These are phyloP conservation scores for Falco berigora DNA, from an alignment of 2,797 vertebrate species.

Conservation along the genomic window DNA sequence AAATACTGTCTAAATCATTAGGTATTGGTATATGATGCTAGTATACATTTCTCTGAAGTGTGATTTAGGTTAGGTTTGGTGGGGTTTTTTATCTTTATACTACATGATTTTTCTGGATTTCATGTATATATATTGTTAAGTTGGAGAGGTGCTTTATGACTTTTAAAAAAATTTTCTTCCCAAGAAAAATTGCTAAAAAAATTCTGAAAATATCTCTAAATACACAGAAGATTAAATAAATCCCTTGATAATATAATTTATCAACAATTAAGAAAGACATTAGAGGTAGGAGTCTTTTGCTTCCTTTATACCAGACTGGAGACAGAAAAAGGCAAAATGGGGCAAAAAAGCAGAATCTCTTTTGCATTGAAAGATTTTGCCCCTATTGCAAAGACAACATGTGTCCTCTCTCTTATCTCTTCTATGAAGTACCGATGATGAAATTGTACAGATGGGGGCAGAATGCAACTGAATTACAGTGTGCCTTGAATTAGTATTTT, in stretches of 20 bases:
- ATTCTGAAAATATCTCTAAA: not conserved
- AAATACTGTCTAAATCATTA: not conserved
- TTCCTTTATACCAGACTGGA: not conserved
- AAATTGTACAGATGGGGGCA: not conserved
- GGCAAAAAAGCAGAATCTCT: not conserved
- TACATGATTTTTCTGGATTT: not conserved
- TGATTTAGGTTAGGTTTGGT: not conserved
- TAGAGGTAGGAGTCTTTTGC: not conserved
- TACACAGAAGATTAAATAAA: not conserved
- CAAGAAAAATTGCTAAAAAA: not conserved
- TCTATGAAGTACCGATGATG: not conserved
- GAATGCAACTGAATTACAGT: not conserved
- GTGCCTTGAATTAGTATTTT: not conserved
- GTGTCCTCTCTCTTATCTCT: not conserved
- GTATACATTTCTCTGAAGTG: not conserved
- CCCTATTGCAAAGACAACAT: not conserved
- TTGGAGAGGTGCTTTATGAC: not conserved
- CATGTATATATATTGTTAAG: not conserved
- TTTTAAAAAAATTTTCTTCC: not conserved
- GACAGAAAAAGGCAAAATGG: not conserved
- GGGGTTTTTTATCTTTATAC: not conserved
- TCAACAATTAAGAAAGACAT: not conserved
- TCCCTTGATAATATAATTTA: not conserved
- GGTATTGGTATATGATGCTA: not conserved
- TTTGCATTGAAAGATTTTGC: not conserved